Base-by-base conservation (phyloP, 2,113 vertebrate species). In the Marmota flaviventris region DNA sequence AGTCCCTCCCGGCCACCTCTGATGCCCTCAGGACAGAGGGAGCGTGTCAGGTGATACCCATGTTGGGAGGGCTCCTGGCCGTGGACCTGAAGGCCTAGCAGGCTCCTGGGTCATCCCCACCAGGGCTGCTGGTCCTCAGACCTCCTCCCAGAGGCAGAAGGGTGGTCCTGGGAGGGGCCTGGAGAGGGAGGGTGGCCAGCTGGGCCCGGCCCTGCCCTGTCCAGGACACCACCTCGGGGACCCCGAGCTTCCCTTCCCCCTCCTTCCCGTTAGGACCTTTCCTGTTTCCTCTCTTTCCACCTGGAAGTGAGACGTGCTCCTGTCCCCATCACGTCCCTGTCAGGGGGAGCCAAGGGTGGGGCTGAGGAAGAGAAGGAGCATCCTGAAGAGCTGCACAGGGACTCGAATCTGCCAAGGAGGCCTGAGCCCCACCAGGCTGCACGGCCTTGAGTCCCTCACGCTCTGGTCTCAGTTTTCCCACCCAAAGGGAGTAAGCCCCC, bases 231-330 rank as follows among this genome's bases (percentile, higher is more conserved):
- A n/a, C 53, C 69, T 34, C 17, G 42, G 76, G 77, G 63, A n/a
- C 61, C 39, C 48, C 0, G 0, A 51, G 37, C 61, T n/a, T 78
- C 70, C 69, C n/a, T 34, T 24, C 10, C 5, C 32, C 58, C 87
- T 39, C 9, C 85, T 86, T 97, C 93, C 94, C 45, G 6, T 25
- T 25, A 51, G 67, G 42, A 65, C 78, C 22, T 65, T 94, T 94
- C 88, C 97, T 63, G 85, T 75, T 89, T 81, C 91, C 67, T 53
- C 51, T 63, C 1, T 4, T 32, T 84, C 89, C 89, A 83, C 95
- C 95, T 88, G 91, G 79, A 89, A 48, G 9, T 1, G 79, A 78
- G 92, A 75, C 61, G 61, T 63, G 95, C 58, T 34, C 39, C 85
- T 3, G 24, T 39, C 61, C 72, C 4, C 2, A 56, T 32, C 22